Evolutionary conservation across 2,888 invertebrate species (phyloP).

Genomic region (Dynastes hyllus): DNA sequence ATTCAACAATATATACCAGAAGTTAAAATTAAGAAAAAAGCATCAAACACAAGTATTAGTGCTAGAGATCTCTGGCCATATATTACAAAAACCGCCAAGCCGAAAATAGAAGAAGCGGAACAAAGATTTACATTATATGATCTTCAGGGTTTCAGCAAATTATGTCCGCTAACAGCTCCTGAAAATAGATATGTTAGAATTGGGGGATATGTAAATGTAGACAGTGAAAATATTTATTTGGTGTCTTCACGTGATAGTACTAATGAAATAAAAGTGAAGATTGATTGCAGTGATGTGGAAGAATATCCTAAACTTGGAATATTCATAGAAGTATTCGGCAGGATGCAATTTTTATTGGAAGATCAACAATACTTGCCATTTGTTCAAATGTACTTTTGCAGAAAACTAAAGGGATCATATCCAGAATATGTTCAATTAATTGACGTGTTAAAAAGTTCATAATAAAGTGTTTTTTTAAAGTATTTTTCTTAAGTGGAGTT

Average conservation of each 20-base stretch:
- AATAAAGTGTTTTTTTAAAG: no score
- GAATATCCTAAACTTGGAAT: slow-evolving; percentile 8
- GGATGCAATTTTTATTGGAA: background rate
- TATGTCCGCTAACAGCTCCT: background rate
- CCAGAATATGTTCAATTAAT: slow-evolving; percentile 20
- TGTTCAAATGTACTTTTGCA: slow-evolving; percentile 22
- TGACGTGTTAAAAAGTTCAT: background rate
- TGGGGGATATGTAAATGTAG: slow-evolving; percentile 15
- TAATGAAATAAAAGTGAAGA: background rate
- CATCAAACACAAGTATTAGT: background rate
- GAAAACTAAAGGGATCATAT: slow-evolving; percentile 13
- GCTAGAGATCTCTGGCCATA: slow-evolving; percentile 18
- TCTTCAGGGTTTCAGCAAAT: background rate
- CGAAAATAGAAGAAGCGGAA: background rate
- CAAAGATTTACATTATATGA: slow-evolving; percentile 9
- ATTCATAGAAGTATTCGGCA: slow-evolving; percentile 33
- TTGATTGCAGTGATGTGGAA: background rate
- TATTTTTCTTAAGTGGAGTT: no score
- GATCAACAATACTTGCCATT: background rate
- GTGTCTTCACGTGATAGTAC: background rate
- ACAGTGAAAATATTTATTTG: background rate
- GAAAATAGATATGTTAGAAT: slow-evolving; percentile 26
- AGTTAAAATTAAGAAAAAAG: background rate
- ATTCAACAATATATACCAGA: background rate
- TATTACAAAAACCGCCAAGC: background rate